phyloP scores from a whole-genome alignment of 1,140 invertebrate genomes.

The Elymnias hypermnestra region DNA sequence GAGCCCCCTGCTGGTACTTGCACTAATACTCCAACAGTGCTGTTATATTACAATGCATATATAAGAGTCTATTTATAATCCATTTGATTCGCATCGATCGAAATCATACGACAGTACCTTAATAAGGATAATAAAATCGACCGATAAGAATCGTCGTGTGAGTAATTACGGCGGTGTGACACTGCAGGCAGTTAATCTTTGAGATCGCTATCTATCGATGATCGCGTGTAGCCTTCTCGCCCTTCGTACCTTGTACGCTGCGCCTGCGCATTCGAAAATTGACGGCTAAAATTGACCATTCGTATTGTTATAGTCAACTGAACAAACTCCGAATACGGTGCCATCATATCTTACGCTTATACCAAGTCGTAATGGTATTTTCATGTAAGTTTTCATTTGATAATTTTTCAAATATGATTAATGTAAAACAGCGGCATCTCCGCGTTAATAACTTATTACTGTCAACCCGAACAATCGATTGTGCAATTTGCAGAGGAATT shows the following conservation, averaged over 20 bases:
- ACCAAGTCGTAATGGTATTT: conserved; percentile 39
- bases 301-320: conserved; percentile 7
- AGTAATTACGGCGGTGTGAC: conserved; percentile 65
- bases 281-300: conserved; percentile 5
- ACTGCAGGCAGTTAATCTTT: conserved; percentile 58
- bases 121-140: conserved; percentile 49
- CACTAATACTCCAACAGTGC: too few relatives aligned
- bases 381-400: conserved; percentile 33
- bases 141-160: conserved; percentile 59
- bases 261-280: conserved; percentile 24
- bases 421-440: conserved; percentile 34
- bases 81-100: conserved; percentile 19
- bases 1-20: too few relatives aligned
- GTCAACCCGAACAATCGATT: conserved; percentile 2
- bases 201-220: conserved; percentile 59
- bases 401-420: conserved; percentile 50
- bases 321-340: conserved; percentile 25
- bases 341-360: conserved; percentile 33
- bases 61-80: conserved; percentile 8
- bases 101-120: conserved; percentile 23
- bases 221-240: conserved; percentile 51
- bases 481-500: neutral
- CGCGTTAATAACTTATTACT: conserved; percentile 25
- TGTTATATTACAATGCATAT: too few relatives aligned
- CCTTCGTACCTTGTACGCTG: conserved; percentile 26